These are phyloP conservation scores for Ommatoiulus sabulosus DNA, from an alignment of 2,888 invertebrate species.

Conservation along the genomic window DNA sequence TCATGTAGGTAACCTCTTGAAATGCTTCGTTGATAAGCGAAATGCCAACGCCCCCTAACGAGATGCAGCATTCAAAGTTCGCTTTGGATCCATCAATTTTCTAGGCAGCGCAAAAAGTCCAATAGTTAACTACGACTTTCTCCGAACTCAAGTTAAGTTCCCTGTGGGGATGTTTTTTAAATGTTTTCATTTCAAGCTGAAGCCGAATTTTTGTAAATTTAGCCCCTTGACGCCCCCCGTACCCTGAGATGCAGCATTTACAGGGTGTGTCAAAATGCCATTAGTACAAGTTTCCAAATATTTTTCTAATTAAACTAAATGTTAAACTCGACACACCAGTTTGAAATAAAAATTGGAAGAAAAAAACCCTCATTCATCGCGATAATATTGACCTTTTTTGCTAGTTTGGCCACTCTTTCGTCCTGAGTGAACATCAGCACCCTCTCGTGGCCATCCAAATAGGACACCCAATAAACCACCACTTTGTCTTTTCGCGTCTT, in stretches of 20 bases:
- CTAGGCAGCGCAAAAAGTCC: neutral
- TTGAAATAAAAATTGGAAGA: neutral
- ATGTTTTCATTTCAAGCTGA: too few species aligned
- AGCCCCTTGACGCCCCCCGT: neutral
- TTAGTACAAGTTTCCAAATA: too few species aligned
- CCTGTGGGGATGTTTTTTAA: neutral
- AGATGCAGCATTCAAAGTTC: conserved; percentile 66
- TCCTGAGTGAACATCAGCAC: conserved; percentile 82
- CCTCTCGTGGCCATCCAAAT: conserved; percentile 79
- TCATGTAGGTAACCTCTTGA: conserved; percentile 77
- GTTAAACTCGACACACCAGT: neutral
- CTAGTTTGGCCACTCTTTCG: conserved; percentile 76
- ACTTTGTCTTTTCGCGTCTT: conserved; percentile 81
- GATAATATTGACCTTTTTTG: conserved; percentile 67
- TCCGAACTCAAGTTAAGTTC: neutral
- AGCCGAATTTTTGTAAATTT: neutral
- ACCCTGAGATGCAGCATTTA: too few species aligned
- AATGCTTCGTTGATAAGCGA: conserved; percentile 72
- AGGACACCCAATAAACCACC: conserved; percentile 84
- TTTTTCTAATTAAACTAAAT: too few species aligned
- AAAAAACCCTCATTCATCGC: too few species aligned
- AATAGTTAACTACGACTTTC: neutral
- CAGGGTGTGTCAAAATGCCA: too few species aligned
- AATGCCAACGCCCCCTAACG: conserved; percentile 64
- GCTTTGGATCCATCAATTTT: conserved; percentile 57